These are phyloP conservation scores for Rhogogaster chlorosoma DNA, from an alignment of 2,888 invertebrate species.

Conservation along the genomic window DNA sequence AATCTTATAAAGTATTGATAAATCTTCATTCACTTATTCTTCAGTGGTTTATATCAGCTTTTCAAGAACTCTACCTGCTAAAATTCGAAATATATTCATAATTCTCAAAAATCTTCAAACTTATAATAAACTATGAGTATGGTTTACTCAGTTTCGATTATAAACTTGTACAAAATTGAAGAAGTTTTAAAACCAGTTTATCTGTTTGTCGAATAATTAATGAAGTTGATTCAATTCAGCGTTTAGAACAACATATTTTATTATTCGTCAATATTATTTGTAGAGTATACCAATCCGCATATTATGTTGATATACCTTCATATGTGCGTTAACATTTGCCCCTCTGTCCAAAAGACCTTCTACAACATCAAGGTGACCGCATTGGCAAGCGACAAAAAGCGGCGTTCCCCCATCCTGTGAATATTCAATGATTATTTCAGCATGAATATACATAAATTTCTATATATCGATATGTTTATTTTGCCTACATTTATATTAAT, in stretches of 20 bases:
- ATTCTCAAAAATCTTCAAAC: not conserved
- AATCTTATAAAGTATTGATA: too few relatives aligned
- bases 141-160: not conserved
- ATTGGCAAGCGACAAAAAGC: slow-evolving; percentile 94
- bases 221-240: not conserved
- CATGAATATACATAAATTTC: not conserved
- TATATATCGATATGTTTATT: not conserved
- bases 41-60: too few relatives aligned
- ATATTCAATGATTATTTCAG: slow-evolving; percentile 42
- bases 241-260: not conserved
- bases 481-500: not conserved
- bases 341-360: slow-evolving; percentile 91
- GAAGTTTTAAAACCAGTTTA: not conserved
- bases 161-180: not conserved
- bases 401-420: slow-evolving; percentile 96
- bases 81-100: not conserved
- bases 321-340: slow-evolving; percentile 88
- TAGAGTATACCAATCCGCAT: not conserved
- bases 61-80: too few relatives aligned
- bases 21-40: too few relatives aligned
- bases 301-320: slow-evolving; percentile 83
- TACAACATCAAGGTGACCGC: slow-evolving; percentile 93
- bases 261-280: not conserved
- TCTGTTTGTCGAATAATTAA: not conserved
- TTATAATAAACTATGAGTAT: not conserved